Conservation (phyloP, 2,113 vertebrate genomes). For the Macaca nemestrina region DNA sequence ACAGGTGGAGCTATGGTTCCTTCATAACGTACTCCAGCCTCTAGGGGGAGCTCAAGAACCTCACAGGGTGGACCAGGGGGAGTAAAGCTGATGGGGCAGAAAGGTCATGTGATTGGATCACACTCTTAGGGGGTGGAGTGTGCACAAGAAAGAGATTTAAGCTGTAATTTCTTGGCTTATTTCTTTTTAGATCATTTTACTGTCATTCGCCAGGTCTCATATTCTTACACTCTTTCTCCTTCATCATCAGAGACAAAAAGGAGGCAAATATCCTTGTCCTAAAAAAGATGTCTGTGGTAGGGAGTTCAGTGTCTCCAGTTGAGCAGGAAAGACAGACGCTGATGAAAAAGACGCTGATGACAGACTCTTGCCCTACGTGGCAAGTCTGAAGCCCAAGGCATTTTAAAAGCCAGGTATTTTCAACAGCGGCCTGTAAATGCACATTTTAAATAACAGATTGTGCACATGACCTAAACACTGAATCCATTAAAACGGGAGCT, state of each 20-base stretch:
- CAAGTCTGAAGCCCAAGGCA: rapidly evolving
- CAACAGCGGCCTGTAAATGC: neutral
- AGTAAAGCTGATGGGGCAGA: neutral
- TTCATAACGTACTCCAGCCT: no score
- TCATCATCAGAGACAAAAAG: neutral
- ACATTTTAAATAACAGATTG: neutral
- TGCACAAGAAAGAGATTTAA: neutral
- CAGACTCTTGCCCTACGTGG: rapidly evolving
- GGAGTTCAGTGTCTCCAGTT: neutral
- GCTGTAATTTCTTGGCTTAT: no score
- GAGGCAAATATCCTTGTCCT: neutral
- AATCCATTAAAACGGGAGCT: slow-evolving; percentile 57
- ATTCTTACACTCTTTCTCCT: neutral
- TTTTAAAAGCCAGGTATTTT: rapidly evolving
- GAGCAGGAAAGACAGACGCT: neutral
- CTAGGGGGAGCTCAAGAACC: neutral
- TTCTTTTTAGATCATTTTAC: neutral
- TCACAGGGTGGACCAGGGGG: rapidly evolving
- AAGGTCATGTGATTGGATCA: neutral
- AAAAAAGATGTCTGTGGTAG: neutral
- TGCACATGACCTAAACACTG: slow-evolving; percentile 31
- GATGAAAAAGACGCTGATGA: neutral
- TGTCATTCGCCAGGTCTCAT: neutral
- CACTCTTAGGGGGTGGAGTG: neutral
- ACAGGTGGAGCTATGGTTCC: rapidly evolving